Base-by-base conservation (phyloP, 2,797 vertebrate genomes). In the Hyperoplus immaculatus region DNA sequence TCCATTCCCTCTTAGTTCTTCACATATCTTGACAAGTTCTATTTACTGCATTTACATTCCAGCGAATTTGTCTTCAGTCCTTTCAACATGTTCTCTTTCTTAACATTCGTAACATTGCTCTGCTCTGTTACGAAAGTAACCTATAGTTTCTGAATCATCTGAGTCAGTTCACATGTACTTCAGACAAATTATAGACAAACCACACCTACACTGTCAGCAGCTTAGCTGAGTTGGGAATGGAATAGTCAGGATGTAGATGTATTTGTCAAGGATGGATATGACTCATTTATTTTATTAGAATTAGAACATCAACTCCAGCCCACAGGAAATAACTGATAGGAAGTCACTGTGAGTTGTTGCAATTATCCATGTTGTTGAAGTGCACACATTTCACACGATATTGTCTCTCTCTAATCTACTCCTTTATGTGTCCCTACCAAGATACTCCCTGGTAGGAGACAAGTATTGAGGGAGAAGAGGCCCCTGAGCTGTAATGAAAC, bases 391-490 rank as follows among this genome's bases (percentile, higher is more conserved):
- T 21, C 58, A 65, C 41, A 65, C 1, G 3, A 8, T 74, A 50
- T 5, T 16, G 4, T 61, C 6, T 64, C 13, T 54, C 3, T 63
- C n/a, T 63, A 7, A 62, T 59, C 6, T 72, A 16, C 8, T 69
- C 5, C 1, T 86, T 72, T 8, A 5, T 58, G 51, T 75, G 13
- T 80, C 12, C 64, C 13, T 47, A 59, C 3, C 10, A 46, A 77
- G 85, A 66, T 53, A 18, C 50, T 72, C 12, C 47, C 59, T 62
- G 47, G 38, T 69, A 58, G 56, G 62, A 77, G 45, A 51, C 12
- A 14, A 42, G 51, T 59, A 75, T 79, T 82, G 71, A 84, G 53
- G 80, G 11, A 72, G 76, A 74, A 50, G 72, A 77, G 21, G 49
- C 5, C 29, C 16, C 60, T 89, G 65, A 85, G 41, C 64, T 78